Base-by-base conservation (phyloP, 2,113 vertebrate genomes). In the Sander lucioperca region DNA sequence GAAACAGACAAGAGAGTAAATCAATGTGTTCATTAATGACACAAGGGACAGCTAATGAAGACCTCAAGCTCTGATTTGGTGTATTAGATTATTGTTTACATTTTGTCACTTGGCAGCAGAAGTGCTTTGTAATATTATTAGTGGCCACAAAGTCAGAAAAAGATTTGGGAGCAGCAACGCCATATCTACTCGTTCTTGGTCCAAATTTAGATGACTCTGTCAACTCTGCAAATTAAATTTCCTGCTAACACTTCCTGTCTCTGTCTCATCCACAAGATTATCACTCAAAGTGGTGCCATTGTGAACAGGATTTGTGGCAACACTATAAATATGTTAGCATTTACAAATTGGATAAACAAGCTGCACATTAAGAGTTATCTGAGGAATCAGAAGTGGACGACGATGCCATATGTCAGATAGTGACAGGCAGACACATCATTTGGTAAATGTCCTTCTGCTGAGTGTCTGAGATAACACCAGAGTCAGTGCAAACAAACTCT, bases 401-500 rank as follows among this genome's bases (percentile, higher is more conserved):
- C 53, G n/a, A 75, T 23, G 61, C 48, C n/a, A 5, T 82, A 57
- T 67, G 69, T 88, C 71, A 82, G 36, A 75, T 10, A 10, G 14
- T 1, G 62, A 76, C 76, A 77, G 71, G 65, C 83, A 70, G 75
- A 76, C 78, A 54, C 80, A 81, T 82, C 45, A 77, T 15, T 73
- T 77, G 59, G 15, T 61, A 51, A 66, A 81, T 63, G 74, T 80
- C 70, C 50, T 57, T 33, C 53, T 72, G 54, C 47, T 1, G 36
- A 79, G 65, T 48, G 61, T 74, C 57, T 47, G 69, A 72, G 79
- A 57, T n/a, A 67, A 89, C 86, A 70, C 58, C 21, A 16, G 56
- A 79, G 71, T 82, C 76, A 72, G 79, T 43, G 50, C 75, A 91
- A 88, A 91, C 79, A 90, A 91, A 89, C 88, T 43, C 30, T 43